Percentiles rank a stretch among this genome's conserved stretches.
Evolutionary conservation across 2,797 vertebrate genomes (phyloP).

Genomic region (Propithecus perrieri): DNA sequence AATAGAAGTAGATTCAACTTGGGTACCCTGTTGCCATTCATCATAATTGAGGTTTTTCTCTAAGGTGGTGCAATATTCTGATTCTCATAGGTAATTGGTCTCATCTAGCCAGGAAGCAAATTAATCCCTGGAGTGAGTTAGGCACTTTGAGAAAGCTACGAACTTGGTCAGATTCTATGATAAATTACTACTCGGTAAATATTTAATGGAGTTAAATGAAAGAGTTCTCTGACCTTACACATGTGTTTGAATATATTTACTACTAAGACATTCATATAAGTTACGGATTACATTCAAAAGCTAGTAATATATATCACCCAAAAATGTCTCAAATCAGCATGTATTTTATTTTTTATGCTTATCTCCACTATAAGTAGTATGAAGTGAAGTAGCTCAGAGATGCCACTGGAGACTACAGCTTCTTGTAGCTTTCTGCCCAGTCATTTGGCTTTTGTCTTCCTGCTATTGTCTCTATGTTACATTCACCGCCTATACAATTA

Average conservation of each 20-base stretch:
- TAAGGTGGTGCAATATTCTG: neutral
- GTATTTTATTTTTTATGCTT: neutral
- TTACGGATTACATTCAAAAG: neutral
- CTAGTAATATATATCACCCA: neutral
- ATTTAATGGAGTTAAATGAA: constrained; percentile 55
- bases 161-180: constrained; percentile 46
- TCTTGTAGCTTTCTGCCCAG: neutral
- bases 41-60: neutral
- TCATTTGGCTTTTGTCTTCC: neutral
- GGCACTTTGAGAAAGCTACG: neutral
- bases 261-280: neutral
- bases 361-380: neutral
- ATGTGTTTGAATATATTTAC: neutral
- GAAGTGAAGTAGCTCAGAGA: neutral
- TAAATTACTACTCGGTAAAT: constrained; percentile 49
- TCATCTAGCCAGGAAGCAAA: constrained; percentile 10
- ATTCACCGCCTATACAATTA: neutral
- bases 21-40: neutral
- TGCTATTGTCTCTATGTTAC: neutral
- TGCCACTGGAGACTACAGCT: neutral
- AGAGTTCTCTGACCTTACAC: neutral
- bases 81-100: constrained; percentile 23
- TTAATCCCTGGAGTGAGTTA: constrained; percentile 26
- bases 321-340: neutral
- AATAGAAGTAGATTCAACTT: neutral